Base-by-base conservation (phyloP, 2,797 vertebrate genomes). In the Rhinogobio ventralis region DNA sequence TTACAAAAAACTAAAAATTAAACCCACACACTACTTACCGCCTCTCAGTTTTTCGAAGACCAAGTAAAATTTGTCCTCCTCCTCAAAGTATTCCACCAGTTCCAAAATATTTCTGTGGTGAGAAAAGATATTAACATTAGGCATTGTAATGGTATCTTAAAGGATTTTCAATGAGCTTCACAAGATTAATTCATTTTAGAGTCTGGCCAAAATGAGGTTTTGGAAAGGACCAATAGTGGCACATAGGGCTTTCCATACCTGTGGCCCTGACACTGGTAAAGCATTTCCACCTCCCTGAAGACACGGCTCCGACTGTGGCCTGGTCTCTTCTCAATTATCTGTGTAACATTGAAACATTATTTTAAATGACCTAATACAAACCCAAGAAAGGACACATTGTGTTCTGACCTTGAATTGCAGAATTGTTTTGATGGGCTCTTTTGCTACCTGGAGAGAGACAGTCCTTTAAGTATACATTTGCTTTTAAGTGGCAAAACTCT, bases 251-350 rank as follows among this genome's bases (percentile, higher is more conserved):
- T 75, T 28, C 25, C 15, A 0, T 94, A 97, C 98, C 98, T 97
- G 93, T 99, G 98, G 64, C 98, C 98, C 94, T 99, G 98, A 93
- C 98, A 99, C 92, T 99, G 98, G 79, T 99, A 98, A n/a, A 99
- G 95, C 97, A 98, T 99, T 94, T 99, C 98, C 89, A 99, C 98
- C 92, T 99, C 98, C 33, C 97, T 96, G 91, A 99, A 99, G 79
- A 99, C 98, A 69, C 98, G 92, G 85, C 95, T 97, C 82, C 98
- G 96, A 91, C 97, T 98, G 91, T 97, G 97, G 45, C 97, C 98
- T 0, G 96, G 96, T 89, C 97, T 94, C 91, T 99, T 99, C 93
- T 98, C 96, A 0, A 99, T 99, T 90, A 99, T 99, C 98, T 99
- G 93, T 2, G 94, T 5, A 55, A 73, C 73, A 84, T n/a, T 46